Evolutionary conservation across 53 echinoderm and acorn worm genomes (phyloP).

Genomic region (Luidia sarsii): DNA sequence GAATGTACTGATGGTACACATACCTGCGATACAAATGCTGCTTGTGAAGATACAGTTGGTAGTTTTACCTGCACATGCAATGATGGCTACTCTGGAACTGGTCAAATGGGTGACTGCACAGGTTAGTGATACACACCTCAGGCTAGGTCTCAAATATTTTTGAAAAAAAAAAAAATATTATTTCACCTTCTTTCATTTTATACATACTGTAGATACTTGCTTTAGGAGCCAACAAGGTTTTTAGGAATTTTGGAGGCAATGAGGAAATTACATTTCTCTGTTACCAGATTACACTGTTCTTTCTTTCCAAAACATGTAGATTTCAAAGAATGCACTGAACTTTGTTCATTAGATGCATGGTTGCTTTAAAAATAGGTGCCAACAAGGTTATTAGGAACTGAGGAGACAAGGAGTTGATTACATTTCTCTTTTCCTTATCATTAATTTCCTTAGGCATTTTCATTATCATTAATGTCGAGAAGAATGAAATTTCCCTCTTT

Average conservation of each 20-base stretch:
- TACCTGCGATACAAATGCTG: neutral
- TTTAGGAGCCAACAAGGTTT: too few species aligned
- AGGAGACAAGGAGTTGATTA: too few species aligned
- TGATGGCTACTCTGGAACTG: slow-evolving; percentile 20
- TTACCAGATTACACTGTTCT: neutral
- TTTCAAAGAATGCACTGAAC: neutral
- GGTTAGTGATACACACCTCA: neutral
- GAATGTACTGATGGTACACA: neutral
- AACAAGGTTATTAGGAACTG: too few species aligned
- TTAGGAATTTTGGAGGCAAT: neutral
- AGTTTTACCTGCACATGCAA: slow-evolving; percentile 2
- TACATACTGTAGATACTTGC: too few species aligned
- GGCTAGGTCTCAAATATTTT: neutral
- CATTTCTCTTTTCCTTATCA: too few species aligned
- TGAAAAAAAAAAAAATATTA: too few species aligned
- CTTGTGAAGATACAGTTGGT: neutral
- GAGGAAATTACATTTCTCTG: neutral
- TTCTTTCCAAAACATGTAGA: neutral
- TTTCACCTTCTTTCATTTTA: too few species aligned
- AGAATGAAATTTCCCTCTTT: too few species aligned
- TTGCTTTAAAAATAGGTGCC: too few species aligned
- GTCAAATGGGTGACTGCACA: neutral
- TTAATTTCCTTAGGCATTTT: too few species aligned
- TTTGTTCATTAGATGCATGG: too few species aligned
- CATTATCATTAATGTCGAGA: too few species aligned